Conservation (phyloP, 2,888 invertebrate species). For the Hyposoter didymator region DNA sequence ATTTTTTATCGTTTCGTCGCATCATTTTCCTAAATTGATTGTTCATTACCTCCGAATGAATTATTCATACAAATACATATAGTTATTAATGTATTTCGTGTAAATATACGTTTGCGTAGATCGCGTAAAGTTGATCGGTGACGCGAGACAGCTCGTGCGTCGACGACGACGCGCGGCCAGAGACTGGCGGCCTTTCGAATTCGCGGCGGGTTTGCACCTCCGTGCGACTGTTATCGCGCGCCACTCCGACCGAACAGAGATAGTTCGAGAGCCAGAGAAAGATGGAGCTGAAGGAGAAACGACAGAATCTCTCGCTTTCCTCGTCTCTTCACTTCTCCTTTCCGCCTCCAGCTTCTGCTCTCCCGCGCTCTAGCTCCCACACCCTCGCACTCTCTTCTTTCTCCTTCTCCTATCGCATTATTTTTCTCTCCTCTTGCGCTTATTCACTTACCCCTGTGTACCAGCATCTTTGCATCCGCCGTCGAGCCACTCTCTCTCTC, state of each 20-base stretch:
- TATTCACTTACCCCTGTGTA: slow-evolving; percentile 13
- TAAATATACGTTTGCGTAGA: slow-evolving; percentile 21
- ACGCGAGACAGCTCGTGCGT: slow-evolving; percentile 71
- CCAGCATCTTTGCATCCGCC: slow-evolving; percentile 59
- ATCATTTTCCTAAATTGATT: slow-evolving; percentile 20
- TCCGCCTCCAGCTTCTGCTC: slow-evolving; percentile 62
- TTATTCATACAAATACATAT: slow-evolving; percentile 11
- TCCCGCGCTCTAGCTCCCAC: slow-evolving; percentile 58
- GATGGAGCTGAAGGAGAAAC: not conserved
- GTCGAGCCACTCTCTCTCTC: slow-evolving; percentile 61
- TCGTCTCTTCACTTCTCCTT: slow-evolving; percentile 55
- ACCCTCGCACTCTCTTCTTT: slow-evolving; percentile 57
- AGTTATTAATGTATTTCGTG: not conserved
- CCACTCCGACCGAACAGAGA: slow-evolving; percentile 61
- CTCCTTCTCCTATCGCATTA: not conserved
- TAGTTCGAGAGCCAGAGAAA: slow-evolving; percentile 17
- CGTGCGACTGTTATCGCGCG: slow-evolving; percentile 79
- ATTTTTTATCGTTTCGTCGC: slow-evolving; percentile 22
- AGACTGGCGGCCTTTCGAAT: slow-evolving; percentile 82
- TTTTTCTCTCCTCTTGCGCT: not conserved
- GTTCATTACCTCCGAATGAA: slow-evolving; percentile 57
- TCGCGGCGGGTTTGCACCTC: slow-evolving; percentile 82
- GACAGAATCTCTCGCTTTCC: slow-evolving; percentile 44
- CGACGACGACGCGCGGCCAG: slow-evolving; percentile 81
- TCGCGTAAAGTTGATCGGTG: slow-evolving; percentile 1